Conservation (phyloP, 2,888 invertebrate genomes). For the Adelphocoris suturalis region DNA sequence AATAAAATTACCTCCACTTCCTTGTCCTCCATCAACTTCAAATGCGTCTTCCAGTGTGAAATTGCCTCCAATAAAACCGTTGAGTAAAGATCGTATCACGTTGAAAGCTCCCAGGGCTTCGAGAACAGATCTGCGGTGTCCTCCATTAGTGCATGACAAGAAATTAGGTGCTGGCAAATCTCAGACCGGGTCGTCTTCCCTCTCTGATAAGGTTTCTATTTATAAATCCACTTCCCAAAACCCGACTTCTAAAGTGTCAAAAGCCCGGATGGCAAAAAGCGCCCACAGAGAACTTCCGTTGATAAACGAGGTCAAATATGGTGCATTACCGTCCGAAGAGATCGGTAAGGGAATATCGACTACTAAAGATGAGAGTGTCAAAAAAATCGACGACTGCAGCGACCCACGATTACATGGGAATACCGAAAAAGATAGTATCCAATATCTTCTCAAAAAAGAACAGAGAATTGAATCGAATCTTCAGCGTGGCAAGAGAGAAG, state of each 20-base stretch:
- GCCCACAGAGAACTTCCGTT: background rate
- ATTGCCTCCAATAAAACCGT: conserved; percentile 5
- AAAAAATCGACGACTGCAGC: background rate
- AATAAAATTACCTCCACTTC: background rate
- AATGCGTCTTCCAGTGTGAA: background rate
- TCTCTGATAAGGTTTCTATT: background rate
- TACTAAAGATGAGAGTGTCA: background rate
- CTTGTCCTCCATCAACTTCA: conserved; percentile 10
- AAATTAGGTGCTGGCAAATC: conserved; percentile 40
- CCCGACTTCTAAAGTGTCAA: background rate
- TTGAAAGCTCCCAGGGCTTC: background rate
- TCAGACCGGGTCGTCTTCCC: background rate
- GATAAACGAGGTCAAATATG: conserved; percentile 2
- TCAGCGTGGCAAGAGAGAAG: background rate
- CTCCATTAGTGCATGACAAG: conserved; percentile 44
- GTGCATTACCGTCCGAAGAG: background rate
- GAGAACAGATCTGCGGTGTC: conserved; percentile 15
- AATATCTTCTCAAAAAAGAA: background rate
- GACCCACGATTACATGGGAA: background rate
- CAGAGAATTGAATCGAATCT: background rate
- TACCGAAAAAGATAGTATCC: background rate
- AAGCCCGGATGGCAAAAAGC: background rate
- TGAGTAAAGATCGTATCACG: background rate
- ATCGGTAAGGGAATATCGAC: background rate
- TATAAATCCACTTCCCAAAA: background rate